Conservation (phyloP, 2,797 vertebrate genomes). For the Capromys pilorides region DNA sequence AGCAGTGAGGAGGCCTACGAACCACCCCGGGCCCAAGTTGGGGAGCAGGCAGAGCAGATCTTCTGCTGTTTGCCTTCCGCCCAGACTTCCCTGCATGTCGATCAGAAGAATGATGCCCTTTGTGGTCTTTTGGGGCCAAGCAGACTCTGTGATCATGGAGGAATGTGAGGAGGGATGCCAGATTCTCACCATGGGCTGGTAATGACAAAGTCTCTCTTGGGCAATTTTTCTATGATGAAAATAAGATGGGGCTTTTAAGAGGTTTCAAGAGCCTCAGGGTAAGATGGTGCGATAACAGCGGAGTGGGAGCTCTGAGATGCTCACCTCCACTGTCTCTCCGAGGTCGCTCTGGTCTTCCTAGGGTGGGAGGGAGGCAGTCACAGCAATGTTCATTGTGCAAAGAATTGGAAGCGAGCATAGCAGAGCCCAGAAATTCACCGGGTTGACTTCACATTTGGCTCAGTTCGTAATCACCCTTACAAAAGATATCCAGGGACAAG, state of each 20-base stretch:
- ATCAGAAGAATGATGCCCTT: conserved; percentile 52
- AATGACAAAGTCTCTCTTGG: conserved; percentile 71
- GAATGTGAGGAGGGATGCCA: conserved; percentile 66
- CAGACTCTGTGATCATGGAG: conserved; percentile 67
- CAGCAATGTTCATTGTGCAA: not conserved
- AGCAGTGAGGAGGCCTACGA: not conserved
- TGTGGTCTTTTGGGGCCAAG: conserved; percentile 68
- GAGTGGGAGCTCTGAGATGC: conserved; percentile 60
- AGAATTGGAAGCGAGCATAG: not conserved
- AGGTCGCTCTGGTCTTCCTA: conserved; percentile 2
- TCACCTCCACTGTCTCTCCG: not conserved
- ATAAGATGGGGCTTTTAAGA: conserved; percentile 72
- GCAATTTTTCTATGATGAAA: conserved; percentile 76
- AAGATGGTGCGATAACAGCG: conserved; percentile 75
- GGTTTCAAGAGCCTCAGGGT: conserved; percentile 73
- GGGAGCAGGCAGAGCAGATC: not conserved
- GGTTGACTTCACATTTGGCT: not conserved
- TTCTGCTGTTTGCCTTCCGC: not conserved
- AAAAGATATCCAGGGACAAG: not conserved
- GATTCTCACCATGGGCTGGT: conserved; percentile 65
- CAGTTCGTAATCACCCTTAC: not conserved
- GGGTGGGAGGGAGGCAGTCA: not conserved
- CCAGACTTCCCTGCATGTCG: conserved; percentile 15
- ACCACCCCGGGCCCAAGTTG: not conserved
- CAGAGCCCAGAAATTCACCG: not conserved